Conservation (phyloP, 2,888 invertebrate species). For the Caenorhabditis sp. region DNA sequence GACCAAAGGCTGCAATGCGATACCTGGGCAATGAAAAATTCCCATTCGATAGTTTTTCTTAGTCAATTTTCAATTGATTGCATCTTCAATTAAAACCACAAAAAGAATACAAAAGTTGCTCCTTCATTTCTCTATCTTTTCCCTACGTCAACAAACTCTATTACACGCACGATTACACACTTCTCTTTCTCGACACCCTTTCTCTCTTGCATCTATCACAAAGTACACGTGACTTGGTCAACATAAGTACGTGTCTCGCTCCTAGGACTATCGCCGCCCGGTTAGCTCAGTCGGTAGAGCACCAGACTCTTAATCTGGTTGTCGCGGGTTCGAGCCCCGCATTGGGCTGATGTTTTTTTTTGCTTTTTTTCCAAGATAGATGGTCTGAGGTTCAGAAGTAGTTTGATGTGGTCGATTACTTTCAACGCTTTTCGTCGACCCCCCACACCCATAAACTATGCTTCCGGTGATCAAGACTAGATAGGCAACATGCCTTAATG, state of each 20-base stretch:
- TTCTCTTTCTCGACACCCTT: background rate
- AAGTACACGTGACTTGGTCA: constrained; percentile 5
- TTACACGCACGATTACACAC: constrained; percentile 10
- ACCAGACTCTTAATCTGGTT: constrained; percentile 83
- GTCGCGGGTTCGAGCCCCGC: constrained; percentile 83
- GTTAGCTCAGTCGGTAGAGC: constrained; percentile 83
- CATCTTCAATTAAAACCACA: no score
- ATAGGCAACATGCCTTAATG: background rate
- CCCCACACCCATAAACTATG: background rate
- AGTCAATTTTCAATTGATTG: no score
- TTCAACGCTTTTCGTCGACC: no score
- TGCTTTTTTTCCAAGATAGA: background rate
- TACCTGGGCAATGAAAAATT: no score
- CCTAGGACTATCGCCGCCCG: constrained; percentile 66
- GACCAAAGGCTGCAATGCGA: no score
- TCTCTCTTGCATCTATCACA: background rate
- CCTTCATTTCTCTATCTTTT: background rate
- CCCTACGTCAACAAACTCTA: background rate
- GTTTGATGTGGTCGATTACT: background rate
- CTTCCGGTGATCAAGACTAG: background rate
- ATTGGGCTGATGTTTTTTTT: constrained; percentile 75
- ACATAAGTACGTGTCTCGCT: background rate
- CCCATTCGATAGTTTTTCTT: no score
- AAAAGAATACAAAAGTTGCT: background rate
- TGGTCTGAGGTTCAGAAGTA: background rate